Conservation (phyloP, 2,797 vertebrate genomes). For the Gymnoscopelus braueri region DNA sequence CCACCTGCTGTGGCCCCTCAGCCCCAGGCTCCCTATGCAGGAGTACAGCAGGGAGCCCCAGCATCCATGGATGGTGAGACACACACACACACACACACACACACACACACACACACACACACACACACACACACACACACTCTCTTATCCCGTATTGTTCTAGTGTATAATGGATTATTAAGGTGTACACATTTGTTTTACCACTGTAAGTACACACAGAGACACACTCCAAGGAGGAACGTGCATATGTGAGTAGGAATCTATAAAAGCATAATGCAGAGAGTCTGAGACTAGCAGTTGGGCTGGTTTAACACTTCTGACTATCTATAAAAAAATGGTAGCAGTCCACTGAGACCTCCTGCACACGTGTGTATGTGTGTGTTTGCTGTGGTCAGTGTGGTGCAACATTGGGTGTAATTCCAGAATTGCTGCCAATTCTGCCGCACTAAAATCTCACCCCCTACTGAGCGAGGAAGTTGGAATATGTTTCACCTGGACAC, state of each 20-base stretch:
- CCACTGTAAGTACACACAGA: conserved; percentile 1
- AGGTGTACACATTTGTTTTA: neutral
- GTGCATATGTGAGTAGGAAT: neutral
- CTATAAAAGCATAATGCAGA: neutral
- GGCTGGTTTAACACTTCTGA: conserved; percentile 15
- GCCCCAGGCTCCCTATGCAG: conserved; percentile 86
- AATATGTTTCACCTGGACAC: neutral
- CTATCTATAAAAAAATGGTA: no score
- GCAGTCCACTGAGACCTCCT: neutral
- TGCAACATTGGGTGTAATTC: neutral
- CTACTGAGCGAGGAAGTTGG: neutral
- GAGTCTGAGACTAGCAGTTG: conserved; percentile 13
- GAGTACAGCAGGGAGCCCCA: conserved; percentile 86
- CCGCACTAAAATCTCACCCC: neutral
- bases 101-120: conserved; percentile 14
- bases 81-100: neutral
- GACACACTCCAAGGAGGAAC: neutral
- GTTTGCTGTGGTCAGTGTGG: neutral
- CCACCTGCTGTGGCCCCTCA: conserved; percentile 89
- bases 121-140: conserved; percentile 30
- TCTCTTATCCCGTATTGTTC: neutral
- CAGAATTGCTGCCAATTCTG: neutral
- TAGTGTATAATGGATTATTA: neutral
- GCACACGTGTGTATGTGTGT: neutral
- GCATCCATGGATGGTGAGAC: conserved; percentile 92